Evolutionary conservation across 2,888 invertebrate species (phyloP).

Genomic region (Drosophila macrothrix): DNA sequence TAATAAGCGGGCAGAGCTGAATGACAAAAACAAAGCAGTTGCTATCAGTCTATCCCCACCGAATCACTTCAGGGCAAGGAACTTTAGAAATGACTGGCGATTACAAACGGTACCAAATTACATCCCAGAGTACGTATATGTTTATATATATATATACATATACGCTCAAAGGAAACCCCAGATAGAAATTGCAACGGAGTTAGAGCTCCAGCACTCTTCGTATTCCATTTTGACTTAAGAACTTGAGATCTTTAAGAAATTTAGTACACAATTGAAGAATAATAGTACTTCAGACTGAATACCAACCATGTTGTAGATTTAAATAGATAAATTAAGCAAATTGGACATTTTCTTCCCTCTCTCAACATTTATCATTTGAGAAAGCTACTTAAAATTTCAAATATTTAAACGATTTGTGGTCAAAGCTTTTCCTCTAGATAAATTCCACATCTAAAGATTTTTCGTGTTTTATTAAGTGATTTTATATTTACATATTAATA

Average conservation of each 20-base stretch:
- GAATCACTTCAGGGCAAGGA: background rate
- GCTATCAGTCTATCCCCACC: background rate
- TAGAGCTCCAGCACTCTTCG: background rate
- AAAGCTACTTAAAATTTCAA: background rate
- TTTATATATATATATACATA: background rate
- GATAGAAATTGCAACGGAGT: background rate
- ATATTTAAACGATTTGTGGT: background rate
- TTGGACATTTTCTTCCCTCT: background rate
- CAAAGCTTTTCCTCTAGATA: background rate
- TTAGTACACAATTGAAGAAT: background rate
- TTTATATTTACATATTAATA: background rate
- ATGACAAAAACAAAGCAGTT: background rate
- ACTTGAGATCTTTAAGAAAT: background rate
- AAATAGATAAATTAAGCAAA: background rate
- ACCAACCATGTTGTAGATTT: background rate
- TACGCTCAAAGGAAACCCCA: background rate
- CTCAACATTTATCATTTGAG: background rate
- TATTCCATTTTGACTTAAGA: too few species aligned
- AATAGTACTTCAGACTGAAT: background rate
- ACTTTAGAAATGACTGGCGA: too few species aligned
- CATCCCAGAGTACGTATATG: background rate
- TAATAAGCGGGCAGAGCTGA: background rate
- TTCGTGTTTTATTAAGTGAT: background rate
- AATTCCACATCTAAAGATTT: background rate
- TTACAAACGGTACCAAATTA: background rate